Conservation (phyloP, 1,140 invertebrate species). For the Nephila pilipes region DNA sequence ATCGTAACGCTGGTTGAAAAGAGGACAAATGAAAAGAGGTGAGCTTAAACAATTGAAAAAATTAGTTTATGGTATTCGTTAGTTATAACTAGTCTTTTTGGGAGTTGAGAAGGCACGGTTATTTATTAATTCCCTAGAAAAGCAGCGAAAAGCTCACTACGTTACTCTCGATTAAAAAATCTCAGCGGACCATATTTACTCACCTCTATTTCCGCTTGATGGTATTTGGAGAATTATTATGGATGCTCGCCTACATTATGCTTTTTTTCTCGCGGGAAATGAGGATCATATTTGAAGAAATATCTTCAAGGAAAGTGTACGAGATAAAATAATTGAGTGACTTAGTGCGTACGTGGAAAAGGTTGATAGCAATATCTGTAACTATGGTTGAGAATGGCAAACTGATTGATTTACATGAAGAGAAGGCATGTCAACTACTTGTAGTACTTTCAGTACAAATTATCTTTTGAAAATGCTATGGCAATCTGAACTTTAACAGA, state of each 20-base stretch:
- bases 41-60: slow-evolving; percentile 52
- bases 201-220: neutral
- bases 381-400: no score
- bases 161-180: slow-evolving; percentile 1
- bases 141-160: neutral
- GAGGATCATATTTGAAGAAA: neutral
- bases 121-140: slow-evolving; percentile 55
- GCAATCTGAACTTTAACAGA: no score
- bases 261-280: neutral
- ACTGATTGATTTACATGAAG: no score
- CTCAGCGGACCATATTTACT: slow-evolving; percentile 18
- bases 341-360: no score
- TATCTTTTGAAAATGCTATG: no score
- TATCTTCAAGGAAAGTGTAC: no score
- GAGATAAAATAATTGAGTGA: no score
- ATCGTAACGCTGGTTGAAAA: neutral
- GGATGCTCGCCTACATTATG: neutral
- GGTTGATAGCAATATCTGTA: no score
- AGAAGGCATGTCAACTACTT: no score
- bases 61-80: slow-evolving; percentile 39
- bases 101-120: slow-evolving; percentile 30
- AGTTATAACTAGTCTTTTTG: slow-evolving; percentile 42
- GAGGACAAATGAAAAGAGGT: neutral
- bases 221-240: neutral
- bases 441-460: no score